These are phyloP conservation scores for Nomada lathburiana DNA, from an alignment of 2,888 invertebrate species.

Conservation along the genomic window DNA sequence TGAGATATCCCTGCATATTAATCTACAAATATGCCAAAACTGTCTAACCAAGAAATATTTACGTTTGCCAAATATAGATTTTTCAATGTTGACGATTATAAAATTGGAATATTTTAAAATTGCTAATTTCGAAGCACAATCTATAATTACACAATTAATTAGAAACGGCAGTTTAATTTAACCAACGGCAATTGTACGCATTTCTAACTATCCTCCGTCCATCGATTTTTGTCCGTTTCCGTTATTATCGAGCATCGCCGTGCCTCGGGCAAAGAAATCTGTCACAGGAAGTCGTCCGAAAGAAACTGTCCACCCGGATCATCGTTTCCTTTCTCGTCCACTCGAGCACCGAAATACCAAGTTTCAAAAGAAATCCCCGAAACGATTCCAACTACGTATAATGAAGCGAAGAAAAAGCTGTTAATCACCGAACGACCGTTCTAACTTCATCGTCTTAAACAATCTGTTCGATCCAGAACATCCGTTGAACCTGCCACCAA, in stretches of 20 bases:
- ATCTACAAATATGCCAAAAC: too few species aligned
- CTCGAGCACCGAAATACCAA: background rate
- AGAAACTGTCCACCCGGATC: constrained; percentile 19
- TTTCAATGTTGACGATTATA: too few species aligned
- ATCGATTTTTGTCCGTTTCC: background rate
- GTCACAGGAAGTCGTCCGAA: background rate
- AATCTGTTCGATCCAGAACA: constrained; percentile 46
- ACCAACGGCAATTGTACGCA: background rate
- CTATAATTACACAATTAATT: background rate
- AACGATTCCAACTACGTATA: constrained; percentile 5
- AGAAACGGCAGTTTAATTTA: background rate
- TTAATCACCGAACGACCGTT: background rate
- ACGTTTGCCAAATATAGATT: too few species aligned
- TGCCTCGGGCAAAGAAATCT: background rate
- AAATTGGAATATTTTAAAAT: too few species aligned
- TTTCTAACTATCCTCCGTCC: background rate
- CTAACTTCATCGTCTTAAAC: constrained; percentile 1
- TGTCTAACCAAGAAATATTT: too few species aligned
- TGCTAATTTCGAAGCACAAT: background rate
- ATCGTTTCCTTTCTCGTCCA: background rate
- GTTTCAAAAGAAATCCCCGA: background rate
- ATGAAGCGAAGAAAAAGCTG: constrained; percentile 5
- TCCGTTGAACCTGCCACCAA: constrained; percentile 32
- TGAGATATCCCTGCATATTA: too few species aligned
- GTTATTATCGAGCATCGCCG: background rate